Conservation (phyloP, 2,797 vertebrate genomes). For the Peromyscus attwateri region DNA sequence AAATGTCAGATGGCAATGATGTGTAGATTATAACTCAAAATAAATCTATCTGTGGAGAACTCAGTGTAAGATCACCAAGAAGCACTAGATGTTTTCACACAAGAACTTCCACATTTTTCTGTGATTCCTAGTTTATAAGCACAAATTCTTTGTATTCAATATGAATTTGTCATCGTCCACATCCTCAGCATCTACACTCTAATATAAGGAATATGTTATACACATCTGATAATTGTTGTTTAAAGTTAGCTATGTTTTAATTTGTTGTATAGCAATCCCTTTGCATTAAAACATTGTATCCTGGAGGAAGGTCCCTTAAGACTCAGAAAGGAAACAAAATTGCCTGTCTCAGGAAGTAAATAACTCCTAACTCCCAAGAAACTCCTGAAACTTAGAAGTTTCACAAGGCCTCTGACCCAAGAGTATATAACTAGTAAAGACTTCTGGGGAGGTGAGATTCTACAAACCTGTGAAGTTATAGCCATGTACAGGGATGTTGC, state of each 20-base stretch:
- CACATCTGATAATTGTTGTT: background rate
- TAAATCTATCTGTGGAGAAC: slow-evolving; percentile 6
- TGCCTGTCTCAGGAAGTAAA: background rate
- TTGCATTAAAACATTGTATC: background rate
- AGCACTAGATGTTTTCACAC: background rate
- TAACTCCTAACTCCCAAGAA: background rate
- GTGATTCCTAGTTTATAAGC: slow-evolving; percentile 19
- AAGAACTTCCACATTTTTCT: background rate
- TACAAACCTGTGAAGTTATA: background rate
- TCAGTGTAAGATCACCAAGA: slow-evolving; percentile 2
- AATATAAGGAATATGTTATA: background rate
- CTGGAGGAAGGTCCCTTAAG: background rate
- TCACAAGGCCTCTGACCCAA: background rate
- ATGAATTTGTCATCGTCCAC: background rate
- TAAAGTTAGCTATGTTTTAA: background rate
- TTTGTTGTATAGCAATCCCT: background rate
- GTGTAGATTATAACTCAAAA: slow-evolving; percentile 59
- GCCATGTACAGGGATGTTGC: background rate
- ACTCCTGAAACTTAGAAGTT: background rate
- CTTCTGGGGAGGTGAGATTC: background rate
- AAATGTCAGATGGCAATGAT: slow-evolving; percentile 47
- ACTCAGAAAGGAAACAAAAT: background rate
- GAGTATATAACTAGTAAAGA: background rate
- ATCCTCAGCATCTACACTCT: background rate
- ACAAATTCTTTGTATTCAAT: background rate